Evolutionary conservation across 2,797 vertebrate genomes (phyloP).

Genomic region (Meda fulgida): DNA sequence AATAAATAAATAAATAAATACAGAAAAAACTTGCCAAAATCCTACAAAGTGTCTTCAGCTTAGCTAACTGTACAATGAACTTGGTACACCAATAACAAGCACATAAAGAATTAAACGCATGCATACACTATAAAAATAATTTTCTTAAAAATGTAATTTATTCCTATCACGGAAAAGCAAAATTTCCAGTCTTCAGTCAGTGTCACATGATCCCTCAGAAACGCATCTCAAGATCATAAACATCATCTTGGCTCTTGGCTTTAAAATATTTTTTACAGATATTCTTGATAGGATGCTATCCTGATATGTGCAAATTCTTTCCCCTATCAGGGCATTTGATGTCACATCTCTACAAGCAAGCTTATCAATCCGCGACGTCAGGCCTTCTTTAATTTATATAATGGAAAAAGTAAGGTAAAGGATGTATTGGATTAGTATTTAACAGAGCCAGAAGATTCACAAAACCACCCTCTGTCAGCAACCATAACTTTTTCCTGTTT

Average conservation of each 20-base stretch:
- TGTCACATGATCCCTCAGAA: conserved; percentile 3
- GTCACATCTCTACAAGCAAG: background rate
- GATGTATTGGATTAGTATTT: conserved; percentile 52
- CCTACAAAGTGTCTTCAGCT: background rate
- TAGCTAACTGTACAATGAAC: background rate
- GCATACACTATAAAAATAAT: background rate
- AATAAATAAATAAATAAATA: too few species aligned
- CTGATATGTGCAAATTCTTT: conserved; percentile 24
- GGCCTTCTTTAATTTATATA: conserved; percentile 49
- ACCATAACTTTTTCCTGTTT: conserved; percentile 7
- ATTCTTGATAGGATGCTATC: background rate
- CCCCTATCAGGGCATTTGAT: background rate
- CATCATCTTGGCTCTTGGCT: conserved; percentile 14
- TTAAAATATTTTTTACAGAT: conserved; percentile 19
- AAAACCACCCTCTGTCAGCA: conserved; percentile 49
- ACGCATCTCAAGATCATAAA: conserved; percentile 14
- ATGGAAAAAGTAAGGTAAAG: conserved; percentile 33
- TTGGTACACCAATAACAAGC: background rate
- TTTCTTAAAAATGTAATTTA: background rate
- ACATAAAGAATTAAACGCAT: background rate
- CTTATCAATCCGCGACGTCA: conserved; percentile 24
- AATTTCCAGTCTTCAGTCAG: background rate
- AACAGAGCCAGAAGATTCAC: conserved; percentile 21
- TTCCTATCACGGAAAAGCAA: background rate
- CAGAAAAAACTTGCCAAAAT: background rate